Base-by-base conservation (phyloP, 2,888 invertebrate species). In the Sycophila texana region DNA sequence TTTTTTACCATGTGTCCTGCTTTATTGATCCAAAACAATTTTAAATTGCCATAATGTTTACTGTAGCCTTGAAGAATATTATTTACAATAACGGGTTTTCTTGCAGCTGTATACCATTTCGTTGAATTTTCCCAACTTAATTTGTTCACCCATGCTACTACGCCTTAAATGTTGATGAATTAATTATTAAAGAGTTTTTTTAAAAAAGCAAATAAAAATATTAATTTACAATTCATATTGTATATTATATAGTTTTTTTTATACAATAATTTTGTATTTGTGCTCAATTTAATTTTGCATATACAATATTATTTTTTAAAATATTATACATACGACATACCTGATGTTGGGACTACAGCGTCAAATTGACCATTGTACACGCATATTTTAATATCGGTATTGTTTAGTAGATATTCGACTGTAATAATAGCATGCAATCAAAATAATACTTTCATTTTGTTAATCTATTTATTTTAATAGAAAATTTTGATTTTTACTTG, bases 21-120 rank as follows among this genome's bases (percentile, higher is more conserved):
- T 83, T 94, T 91, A 81, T 95, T 92, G 79, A 96, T 93, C 94
- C 95, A 96, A 89, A 94, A 96, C 89, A 96, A 94, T 68, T 93
- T 91, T 74, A 96, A 93, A 84, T 94, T 95, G 76, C 93, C 93
- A 79, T 92, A 92, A 1, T 92, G 91, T 87, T 96, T 95, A 82
- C 93, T 92, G 86, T 94, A 96, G n/a, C 95, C 96, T 88, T 95
- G 95, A 53, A 95, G 91, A 58, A 92, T 89, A 71, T 92, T 91
- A 82, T 66, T 14, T 20, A 66, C 18, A 49, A 66, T 4, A 14
- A 66, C n/a, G 1, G 51, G 14, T 14, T 14, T 16, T 14, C 49
- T 66, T 18, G 1, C 3, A 47, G 18, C 18, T 4, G 49, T 20
- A 47, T 47, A 26, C 66, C 66, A 66, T 26, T 47, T 18, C 14